These are phyloP conservation scores for roundworm (Caenorhabditis elegans) DNA, from an alignment of 1,140 invertebrate genomes.

Conservation along the genomic window WBcel235 BX284603.4:7247001-7247500, in stretches of 20 bases:
- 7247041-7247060: too few species aligned
- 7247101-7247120: too few species aligned
- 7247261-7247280: slow-evolving; percentile 60
- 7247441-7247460: slow-evolving; percentile 15
- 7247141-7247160: too few species aligned
- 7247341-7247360: slow-evolving; percentile 53
- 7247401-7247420: slow-evolving; percentile 48
- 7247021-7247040: too few species aligned
- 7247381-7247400: slow-evolving; percentile 60
- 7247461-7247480: slow-evolving; percentile 28
- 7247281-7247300: slow-evolving; percentile 55
- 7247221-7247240: too few species aligned
- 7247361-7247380: slow-evolving; percentile 58
- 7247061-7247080: too few species aligned
- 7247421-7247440: not conserved
- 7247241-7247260: slow-evolving; percentile 53
- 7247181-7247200: too few species aligned
- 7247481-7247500: slow-evolving; percentile 21
- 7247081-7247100: too few species aligned
- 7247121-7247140: too few species aligned
- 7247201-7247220: too few species aligned
- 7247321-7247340: not conserved
- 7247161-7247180: too few species aligned
- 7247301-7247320: slow-evolving; percentile 47
- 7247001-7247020: too few species aligned